Conservation (phyloP, 2,888 invertebrate genomes). For the Ochlodes sylvanus region DNA sequence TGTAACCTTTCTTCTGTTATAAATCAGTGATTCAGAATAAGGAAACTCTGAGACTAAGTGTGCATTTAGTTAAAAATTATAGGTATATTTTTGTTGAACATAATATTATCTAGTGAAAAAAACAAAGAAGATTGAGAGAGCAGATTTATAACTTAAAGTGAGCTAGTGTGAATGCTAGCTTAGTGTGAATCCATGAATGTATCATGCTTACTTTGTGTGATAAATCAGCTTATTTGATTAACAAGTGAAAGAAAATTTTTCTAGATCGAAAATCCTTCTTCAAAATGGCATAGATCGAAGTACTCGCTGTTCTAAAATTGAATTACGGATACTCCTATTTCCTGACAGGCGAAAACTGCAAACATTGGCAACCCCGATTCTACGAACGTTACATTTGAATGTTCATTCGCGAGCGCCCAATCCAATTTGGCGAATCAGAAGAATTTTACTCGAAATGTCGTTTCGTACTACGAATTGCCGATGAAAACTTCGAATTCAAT, state of each 20-base stretch:
- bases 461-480: constrained; percentile 30
- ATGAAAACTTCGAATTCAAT: constrained; percentile 36
- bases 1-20: too few species aligned
- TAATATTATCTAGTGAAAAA: too few species aligned
- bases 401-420: constrained; percentile 33
- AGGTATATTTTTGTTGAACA: too few species aligned
- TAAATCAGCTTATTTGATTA: too few species aligned
- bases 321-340: constrained; percentile 27
- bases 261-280: background rate
- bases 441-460: constrained; percentile 36
- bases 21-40: too few species aligned
- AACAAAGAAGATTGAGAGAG: too few species aligned
- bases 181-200: too few species aligned
- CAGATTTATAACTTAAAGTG: too few species aligned
- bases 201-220: too few species aligned
- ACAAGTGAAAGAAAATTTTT: background rate
- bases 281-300: constrained; percentile 1
- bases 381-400: constrained; percentile 32
- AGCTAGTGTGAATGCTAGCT: too few species aligned
- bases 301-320: constrained; percentile 8
- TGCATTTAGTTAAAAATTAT: too few species aligned
- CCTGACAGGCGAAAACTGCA: constrained; percentile 26
- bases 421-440: constrained; percentile 37
- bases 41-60: too few species aligned
- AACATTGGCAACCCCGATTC: constrained; percentile 23